Conservation (phyloP, 2,888 invertebrate genomes). For the Pollenia griseotomentosa region DNA sequence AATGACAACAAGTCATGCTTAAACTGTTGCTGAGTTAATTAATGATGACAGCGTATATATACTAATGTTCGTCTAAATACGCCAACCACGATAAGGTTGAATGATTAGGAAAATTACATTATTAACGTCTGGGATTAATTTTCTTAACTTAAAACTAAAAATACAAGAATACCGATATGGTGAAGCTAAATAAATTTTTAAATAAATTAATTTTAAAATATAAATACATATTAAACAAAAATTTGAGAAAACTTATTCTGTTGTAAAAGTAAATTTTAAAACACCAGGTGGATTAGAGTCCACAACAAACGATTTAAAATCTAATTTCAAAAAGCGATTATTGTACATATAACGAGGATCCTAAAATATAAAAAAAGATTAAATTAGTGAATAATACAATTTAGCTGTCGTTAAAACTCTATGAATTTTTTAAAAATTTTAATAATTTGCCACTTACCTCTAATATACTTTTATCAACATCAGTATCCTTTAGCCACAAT, state of each 20-base stretch:
- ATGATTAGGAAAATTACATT: too few relatives aligned
- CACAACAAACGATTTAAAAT: slow-evolving; percentile 73
- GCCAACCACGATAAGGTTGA: too few relatives aligned
- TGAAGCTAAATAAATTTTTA: not conserved
- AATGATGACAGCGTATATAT: too few relatives aligned
- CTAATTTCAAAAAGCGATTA: slow-evolving; percentile 75
- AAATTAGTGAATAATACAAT: not conserved
- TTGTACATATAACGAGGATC: slow-evolving; percentile 75
- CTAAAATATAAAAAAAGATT: slow-evolving; percentile 56
- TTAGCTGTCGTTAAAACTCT: not conserved
- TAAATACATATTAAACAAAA: not conserved
- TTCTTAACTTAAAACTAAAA: too few relatives aligned
- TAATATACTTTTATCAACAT: slow-evolving; percentile 74
- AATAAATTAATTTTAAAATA: not conserved
- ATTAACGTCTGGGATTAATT: too few relatives aligned
- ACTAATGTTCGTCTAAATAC: too few relatives aligned
- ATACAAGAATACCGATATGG: too few relatives aligned
- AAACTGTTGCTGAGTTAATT: too few relatives aligned
- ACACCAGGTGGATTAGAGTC: slow-evolving; percentile 76
- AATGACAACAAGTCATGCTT: too few relatives aligned
- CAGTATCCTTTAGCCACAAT: slow-evolving; percentile 78
- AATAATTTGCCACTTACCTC: slow-evolving; percentile 46
- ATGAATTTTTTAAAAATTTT: not conserved
- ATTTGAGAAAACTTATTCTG: slow-evolving; percentile 4
- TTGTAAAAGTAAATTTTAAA: slow-evolving; percentile 78